These are phyloP conservation scores for Lamprotornis superbus DNA, from an alignment of 2,113 vertebrate genomes.

Conservation along the genomic window DNA sequence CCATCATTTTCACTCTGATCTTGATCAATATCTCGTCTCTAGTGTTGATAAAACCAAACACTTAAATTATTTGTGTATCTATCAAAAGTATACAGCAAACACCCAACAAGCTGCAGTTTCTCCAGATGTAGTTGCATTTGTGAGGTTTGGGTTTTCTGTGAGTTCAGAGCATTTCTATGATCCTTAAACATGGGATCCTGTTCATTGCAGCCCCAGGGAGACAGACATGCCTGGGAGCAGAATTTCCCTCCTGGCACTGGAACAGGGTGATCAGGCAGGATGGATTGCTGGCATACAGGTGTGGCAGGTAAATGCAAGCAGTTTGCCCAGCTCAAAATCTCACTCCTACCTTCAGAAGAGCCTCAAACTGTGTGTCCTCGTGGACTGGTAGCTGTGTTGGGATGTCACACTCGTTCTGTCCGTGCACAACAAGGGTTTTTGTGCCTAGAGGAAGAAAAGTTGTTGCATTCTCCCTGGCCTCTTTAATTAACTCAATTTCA, in stretches of 20 bases:
- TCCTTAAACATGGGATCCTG: neutral
- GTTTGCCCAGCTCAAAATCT: neutral
- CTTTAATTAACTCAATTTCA: neutral
- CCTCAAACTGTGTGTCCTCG: conserved; percentile 98
- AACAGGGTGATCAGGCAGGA: neutral
- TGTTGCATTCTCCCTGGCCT: neutral
- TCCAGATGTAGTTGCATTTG: neutral
- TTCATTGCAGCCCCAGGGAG: neutral
- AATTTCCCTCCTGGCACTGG: neutral
- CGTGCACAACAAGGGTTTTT: conserved; percentile 96
- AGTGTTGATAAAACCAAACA: neutral
- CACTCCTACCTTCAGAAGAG: conserved; percentile 87
- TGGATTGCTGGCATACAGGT: neutral
- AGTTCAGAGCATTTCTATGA: neutral
- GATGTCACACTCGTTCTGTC: conserved; percentile 98
- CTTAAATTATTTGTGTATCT: neutral
- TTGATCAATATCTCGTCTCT: neutral
- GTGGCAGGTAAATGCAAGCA: neutral
- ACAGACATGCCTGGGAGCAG: neutral
- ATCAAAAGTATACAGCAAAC: neutral
- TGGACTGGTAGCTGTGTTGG: conserved; percentile 98
- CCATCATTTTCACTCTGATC: neutral
- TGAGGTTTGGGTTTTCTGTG: neutral
- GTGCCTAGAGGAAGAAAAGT: conserved; percentile 80
- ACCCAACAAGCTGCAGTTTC: neutral